Base-by-base conservation (phyloP, 2,888 invertebrate genomes). In the Mythimna albipuncta region DNA sequence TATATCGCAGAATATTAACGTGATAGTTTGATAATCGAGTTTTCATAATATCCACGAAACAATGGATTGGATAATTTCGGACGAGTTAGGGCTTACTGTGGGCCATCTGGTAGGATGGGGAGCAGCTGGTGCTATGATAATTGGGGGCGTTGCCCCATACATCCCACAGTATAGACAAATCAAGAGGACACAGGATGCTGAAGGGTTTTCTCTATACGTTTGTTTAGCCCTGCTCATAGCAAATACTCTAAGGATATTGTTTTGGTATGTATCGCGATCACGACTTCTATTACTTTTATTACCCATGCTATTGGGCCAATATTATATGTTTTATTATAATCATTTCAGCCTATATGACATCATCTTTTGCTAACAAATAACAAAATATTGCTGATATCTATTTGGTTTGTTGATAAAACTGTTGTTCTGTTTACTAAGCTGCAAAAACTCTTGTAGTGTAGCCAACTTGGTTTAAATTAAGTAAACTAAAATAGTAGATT, bases 111-210 rank as follows among this genome's bases (percentile, higher is more conserved):
- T 98, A 52, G 97, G 98, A 75, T 98, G 98, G 97, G 96, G 97
- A 71, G 98, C 98, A 85, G 98, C 98, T 78, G 97, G 97, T 74
- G 98, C 98, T 80, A 99, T 99, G 98, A 98, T 99, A 78, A 97
- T 99, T 88, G 99, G 99, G 69, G 99, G 99, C 85, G 98, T 99
- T 57, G 97, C 99, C 79, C 99, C 99, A 41, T 99, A 99, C 91
- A 98, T 99, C 87, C 99, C 99, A 54, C 99, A 99, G 91, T 99
- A 99, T 92, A 97, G 97, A 85, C 99, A 99, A 95, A 99, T 99
- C 78, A 98, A 97, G 91, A 97, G 97, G 87, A 98, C 98, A 52
- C 98, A 98, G 93, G 99, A 99, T 96, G 98, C 99, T 21, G 99
- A 99, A 88, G 99, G 99, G 16, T 99, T 99, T 95, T 99, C 99